Evolutionary conservation across 2,888 invertebrate genomes (phyloP).

Genomic region (Pristionchus exspectatus): DNA sequence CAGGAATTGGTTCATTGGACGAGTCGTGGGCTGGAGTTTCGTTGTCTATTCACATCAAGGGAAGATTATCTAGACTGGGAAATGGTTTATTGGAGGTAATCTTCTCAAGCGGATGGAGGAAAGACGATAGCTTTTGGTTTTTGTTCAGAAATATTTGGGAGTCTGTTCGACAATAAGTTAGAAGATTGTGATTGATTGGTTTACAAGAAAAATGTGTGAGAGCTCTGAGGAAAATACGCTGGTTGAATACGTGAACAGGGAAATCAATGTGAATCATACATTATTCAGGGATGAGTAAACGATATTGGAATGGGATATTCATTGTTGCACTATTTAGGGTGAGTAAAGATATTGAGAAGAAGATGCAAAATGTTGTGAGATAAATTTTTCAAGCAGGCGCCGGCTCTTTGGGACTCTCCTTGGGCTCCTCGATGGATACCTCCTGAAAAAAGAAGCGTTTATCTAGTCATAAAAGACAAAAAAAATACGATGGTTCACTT

Average conservation of each 20-base stretch:
- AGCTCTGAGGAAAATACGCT: neutral
- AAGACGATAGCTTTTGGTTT: slow-evolving; percentile 4
- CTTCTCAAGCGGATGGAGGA: neutral
- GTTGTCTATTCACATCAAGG: no score
- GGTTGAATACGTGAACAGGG: neutral
- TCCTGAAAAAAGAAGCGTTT: neutral
- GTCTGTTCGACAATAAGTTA: neutral
- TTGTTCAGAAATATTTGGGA: neutral
- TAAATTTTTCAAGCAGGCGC: slow-evolving; percentile 1
- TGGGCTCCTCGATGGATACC: slow-evolving; percentile 24
- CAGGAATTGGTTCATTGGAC: no score
- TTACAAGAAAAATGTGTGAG: neutral
- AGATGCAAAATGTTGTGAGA: neutral
- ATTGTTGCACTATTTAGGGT: no score
- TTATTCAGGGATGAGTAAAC: neutral
- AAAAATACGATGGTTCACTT: no score
- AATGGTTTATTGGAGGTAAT: neutral
- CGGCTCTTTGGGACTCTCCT: slow-evolving; percentile 34
- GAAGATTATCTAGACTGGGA: neutral
- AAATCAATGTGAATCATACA: neutral
- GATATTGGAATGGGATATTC: neutral
- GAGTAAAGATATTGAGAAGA: no score
- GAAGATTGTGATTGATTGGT: neutral
- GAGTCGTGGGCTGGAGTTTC: no score
- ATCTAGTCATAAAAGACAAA: no score